These are phyloP conservation scores for Mythimna vitellina DNA, from an alignment of 2,888 invertebrate genomes.

Conservation along the genomic window DNA sequence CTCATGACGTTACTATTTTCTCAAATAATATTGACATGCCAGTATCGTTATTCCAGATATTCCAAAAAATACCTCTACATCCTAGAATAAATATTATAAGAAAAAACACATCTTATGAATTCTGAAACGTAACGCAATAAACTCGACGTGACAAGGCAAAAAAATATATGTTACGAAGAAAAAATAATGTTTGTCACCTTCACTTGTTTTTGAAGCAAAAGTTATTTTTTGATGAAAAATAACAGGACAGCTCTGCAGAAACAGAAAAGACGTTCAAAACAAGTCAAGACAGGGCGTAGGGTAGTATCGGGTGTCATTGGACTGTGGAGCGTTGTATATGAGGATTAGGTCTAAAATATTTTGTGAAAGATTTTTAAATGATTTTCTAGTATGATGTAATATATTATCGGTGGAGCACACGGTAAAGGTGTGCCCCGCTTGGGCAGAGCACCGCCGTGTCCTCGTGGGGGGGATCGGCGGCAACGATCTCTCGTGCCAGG, in stretches of 20 bases:
- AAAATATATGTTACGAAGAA: conserved; percentile 49
- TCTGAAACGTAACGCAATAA: conserved; percentile 48
- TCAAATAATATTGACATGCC: background rate
- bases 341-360: background rate
- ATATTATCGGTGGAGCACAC: too few species aligned
- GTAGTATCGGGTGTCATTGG: conserved; percentile 25
- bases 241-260: conserved; percentile 35
- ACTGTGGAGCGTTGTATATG: background rate
- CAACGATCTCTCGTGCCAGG: too few species aligned
- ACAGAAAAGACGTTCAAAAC: conserved; percentile 47
- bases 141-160: conserved; percentile 44
- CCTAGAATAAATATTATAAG: conserved; percentile 32
- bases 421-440: too few species aligned
- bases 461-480: too few species aligned
- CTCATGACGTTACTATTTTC: background rate
- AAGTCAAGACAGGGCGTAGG: conserved; percentile 31
- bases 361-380: background rate
- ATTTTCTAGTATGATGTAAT: background rate
- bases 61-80: conserved; percentile 2
- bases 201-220: conserved; percentile 55
- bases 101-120: conserved; percentile 40
- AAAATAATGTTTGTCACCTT: conserved; percentile 55
- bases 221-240: conserved; percentile 54
- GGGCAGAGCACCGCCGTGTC: too few species aligned
- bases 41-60: conserved; percentile 16